phyloP scores from a whole-genome alignment of 2,113 vertebrate genomes.

The Aythya baeri region DNA sequence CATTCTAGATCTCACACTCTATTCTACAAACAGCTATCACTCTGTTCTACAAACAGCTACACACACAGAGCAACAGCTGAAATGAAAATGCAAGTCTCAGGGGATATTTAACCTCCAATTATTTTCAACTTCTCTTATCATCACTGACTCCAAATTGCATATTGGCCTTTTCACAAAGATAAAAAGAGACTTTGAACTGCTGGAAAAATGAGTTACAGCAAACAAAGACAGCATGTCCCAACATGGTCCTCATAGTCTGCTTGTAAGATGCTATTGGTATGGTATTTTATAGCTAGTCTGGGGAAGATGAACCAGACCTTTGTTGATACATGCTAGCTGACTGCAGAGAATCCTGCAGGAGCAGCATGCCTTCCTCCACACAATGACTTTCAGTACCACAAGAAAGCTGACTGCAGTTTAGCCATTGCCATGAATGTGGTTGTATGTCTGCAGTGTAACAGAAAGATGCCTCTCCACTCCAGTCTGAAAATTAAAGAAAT shows the following conservation, averaged over 20 bases:
- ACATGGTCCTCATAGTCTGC: neutral
- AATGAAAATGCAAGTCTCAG: constrained; percentile 14
- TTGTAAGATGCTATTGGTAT: neutral
- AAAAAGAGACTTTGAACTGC: neutral
- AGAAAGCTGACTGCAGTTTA: neutral
- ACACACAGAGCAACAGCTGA: neutral
- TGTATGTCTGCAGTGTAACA: neutral
- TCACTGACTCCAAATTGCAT: neutral
- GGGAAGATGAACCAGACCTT: neutral
- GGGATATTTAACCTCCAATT: neutral
- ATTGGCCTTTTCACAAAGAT: neutral
- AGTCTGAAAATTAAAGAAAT: neutral
- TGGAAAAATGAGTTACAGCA: neutral
- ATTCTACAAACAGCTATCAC: constrained; percentile 24
- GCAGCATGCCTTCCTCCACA: neutral
- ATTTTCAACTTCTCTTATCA: constrained; percentile 15
- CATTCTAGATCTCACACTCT: constrained; percentile 21
- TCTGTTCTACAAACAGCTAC: constrained; percentile 14
- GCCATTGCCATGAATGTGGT: neutral
- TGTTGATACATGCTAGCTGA: neutral
- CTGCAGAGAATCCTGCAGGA: neutral
- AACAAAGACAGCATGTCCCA: neutral
- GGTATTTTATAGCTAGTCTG: neutral
- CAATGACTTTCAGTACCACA: neutral
- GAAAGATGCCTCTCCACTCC: neutral